Evolutionary conservation across 2,888 invertebrate genomes (phyloP).

Genomic region (Hanleya hanleyi): DNA sequence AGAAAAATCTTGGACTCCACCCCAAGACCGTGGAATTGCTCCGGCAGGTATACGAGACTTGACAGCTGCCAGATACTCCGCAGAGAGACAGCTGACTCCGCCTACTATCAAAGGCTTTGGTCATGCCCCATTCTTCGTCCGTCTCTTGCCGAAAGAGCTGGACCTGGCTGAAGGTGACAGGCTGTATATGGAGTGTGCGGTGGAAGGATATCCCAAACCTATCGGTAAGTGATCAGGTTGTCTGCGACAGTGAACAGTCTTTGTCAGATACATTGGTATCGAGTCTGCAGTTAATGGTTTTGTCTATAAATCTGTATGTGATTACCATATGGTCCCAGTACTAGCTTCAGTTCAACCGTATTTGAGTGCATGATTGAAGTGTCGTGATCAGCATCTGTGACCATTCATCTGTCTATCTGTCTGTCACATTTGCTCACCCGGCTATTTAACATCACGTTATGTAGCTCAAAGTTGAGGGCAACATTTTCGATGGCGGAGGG

Average conservation of each 20-base stretch:
- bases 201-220: constrained; percentile 68
- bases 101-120: constrained; percentile 28
- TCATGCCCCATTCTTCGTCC: constrained; percentile 58
- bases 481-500: no score
- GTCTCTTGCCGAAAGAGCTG: constrained; percentile 61
- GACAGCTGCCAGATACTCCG: neutral
- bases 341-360: no score
- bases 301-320: no score
- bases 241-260: neutral
- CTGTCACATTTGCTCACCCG: no score
- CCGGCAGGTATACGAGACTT: neutral
- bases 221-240: constrained; percentile 49
- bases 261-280: no score
- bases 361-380: no score
- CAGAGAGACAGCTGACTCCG: constrained; percentile 30
- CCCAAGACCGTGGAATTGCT: neutral
- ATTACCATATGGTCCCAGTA: no score
- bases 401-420: no score
- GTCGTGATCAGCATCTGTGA: no score
- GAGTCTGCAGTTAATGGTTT: no score
- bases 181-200: constrained; percentile 61
- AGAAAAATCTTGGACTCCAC: constrained; percentile 6
- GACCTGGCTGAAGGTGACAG: constrained; percentile 66
- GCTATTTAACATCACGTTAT: no score
- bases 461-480: no score